These are phyloP conservation scores for Lanius ludovicianus DNA, from an alignment of 2,113 vertebrate genomes.

Conservation along the genomic window DNA sequence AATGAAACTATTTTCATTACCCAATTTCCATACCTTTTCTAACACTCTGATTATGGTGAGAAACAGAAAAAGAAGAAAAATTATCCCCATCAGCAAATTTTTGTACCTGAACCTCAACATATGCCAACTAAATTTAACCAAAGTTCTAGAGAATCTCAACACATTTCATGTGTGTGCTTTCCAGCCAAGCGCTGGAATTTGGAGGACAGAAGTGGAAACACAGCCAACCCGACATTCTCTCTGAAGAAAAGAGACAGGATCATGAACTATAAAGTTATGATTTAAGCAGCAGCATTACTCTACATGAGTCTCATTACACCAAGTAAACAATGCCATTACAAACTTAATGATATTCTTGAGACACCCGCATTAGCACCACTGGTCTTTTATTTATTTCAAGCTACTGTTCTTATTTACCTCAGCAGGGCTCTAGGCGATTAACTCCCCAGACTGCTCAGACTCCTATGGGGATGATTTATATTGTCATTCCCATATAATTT, in stretches of 20 bases:
- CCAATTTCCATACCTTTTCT: neutral
- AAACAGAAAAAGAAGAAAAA: neutral
- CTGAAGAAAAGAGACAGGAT: neutral
- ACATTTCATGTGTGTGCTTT: neutral
- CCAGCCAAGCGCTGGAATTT: neutral
- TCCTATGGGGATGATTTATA: conserved; percentile 63
- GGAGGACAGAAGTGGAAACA: conserved; percentile 13
- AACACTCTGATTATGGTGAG: neutral
- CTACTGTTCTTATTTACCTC: conserved; percentile 77
- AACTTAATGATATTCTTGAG: conserved; percentile 72
- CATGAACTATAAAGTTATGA: neutral
- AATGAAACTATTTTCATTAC: neutral
- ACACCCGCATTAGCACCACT: conserved; percentile 69
- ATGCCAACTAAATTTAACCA: neutral
- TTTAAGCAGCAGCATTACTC: conserved; percentile 18
- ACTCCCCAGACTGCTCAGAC: conserved; percentile 34
- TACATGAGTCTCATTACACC: conserved; percentile 9
- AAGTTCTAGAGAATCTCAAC: neutral
- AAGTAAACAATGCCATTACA: conserved; percentile 50
- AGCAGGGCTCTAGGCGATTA: conserved; percentile 49
- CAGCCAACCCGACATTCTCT: neutral
- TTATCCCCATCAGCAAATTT: neutral
- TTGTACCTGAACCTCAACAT: neutral
- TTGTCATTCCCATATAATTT: conserved; percentile 53
- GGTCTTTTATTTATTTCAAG: conserved; percentile 77